Evolutionary conservation across 2,888 invertebrate species (phyloP), one percentile per base, ranked within the genome.

Genomic region (Amiota communis): DNA sequence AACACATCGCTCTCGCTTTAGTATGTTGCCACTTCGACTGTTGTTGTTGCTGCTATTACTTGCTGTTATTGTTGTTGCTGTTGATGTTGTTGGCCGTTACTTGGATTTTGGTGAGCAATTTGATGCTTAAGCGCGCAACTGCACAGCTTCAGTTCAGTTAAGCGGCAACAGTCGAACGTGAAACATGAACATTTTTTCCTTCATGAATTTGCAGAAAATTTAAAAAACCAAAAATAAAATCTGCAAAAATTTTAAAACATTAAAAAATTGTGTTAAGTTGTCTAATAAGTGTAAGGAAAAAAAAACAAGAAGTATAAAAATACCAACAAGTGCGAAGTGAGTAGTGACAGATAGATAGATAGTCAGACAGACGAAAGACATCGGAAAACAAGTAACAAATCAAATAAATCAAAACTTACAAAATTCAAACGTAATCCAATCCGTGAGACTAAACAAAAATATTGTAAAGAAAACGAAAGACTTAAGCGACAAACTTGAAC

Each of bases 401-500:
- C 36, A 36, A 36, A 36, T 36, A 36, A 36, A 36, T 36, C 36
- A 36, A 36, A 36, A 36, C 36, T 36, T 36, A 36, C 36, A 36
- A 36, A 36, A 36, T 36, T 36, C 36, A 36, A 36, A 36, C 36
- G 36, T 36, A 36, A 36, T 36, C 36, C 36, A 73, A 17, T 46
- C 49, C 13, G 57, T 15, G 20, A 53, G 36, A 23, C 48, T 36
- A 72, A 67, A 11, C 61, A 36, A 36, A 72, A 53, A 51, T 59
- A 48, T 63, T 69, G 59, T 68, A 75, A 77, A 77, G 80, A 72
- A 63, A 61, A 76, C 80, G 74, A 81, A 86, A 83, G 81, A 83
- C 80, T 84, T 79, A 77, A 80, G 80, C 81, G 72, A 82, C 84
- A 87, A 87, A 87, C 87, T 87, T 87, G 87, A 87, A 87, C 87